These are phyloP conservation scores for Rhynchophorus ferrugineus DNA, from an alignment of 1,140 invertebrate species.

Conservation along the genomic window DNA sequence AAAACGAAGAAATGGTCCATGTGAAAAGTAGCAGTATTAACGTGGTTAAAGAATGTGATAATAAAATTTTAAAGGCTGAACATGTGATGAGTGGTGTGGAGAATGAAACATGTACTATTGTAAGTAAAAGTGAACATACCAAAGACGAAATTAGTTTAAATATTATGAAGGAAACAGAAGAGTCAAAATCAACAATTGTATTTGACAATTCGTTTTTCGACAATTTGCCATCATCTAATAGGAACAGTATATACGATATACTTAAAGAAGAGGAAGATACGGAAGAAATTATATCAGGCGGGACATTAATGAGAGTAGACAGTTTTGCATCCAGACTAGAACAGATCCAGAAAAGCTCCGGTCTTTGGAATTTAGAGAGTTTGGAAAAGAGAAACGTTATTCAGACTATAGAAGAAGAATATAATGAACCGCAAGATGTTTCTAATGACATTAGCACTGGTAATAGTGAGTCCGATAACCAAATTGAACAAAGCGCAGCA, in stretches of 20 bases:
- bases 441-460: not conserved
- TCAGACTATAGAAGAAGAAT: not conserved
- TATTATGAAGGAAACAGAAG: too few relatives aligned
- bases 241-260: slow-evolving; percentile 21
- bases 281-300: slow-evolving; percentile 9
- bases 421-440: too few relatives aligned
- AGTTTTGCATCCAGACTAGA: slow-evolving; percentile 22
- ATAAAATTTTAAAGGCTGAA: slow-evolving; percentile 5
- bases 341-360: slow-evolving; percentile 20
- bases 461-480: not conserved
- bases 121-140: not conserved
- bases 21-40: not conserved
- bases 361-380: slow-evolving; percentile 15
- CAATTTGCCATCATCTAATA: not conserved
- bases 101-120: not conserved
- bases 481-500: not conserved
- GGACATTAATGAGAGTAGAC: slow-evolving; percentile 21
- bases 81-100: slow-evolving; percentile 8
- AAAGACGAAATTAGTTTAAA: too few relatives aligned
- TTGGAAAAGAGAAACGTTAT: not conserved
- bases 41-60: slow-evolving; percentile 15
- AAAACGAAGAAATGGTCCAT: not conserved
- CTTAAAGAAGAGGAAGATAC: slow-evolving; percentile 13
- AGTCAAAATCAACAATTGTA: too few relatives aligned
- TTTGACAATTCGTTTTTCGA: slow-evolving; percentile 8